Base-by-base conservation (phyloP, 2,113 vertebrate genomes). In the Pandion haliaetus region DNA sequence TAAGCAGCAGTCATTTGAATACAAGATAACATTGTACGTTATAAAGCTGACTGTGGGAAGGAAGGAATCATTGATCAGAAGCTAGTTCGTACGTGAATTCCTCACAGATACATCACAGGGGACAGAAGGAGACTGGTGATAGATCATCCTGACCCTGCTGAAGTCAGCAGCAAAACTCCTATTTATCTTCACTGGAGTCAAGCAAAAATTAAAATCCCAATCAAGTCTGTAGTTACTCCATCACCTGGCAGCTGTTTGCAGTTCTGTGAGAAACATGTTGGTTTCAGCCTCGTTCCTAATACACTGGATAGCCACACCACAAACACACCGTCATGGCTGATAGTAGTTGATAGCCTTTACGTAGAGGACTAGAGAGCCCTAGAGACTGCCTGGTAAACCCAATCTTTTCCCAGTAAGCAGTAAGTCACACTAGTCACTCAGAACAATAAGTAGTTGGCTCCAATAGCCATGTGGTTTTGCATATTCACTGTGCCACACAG, bases 201-300 rank as follows among this genome's bases (percentile, higher is more conserved):
- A 91, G 72, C 23, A 93, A 96, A 91, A 93, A 89, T 96, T 89
- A 95, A 95, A 95, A 95, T 77, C 94, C 86, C 66, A 72, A 80
- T 93, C 89, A 90, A 67, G 78, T 91, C 66, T 86, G 50, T 10
- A 66, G 62, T 73, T 55, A 63, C 74, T 82, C 62, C 62, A 62
- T 58, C 78, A 72, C 50, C 36, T 2, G 26, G 70, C 84, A 94
- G 91, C 49, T 82, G 84, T 62, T 84, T 79, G 73, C 83, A 86
- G 16, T 63, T 78, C 63, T 57, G 38, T n/a, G 20, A 58, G 61
- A 97, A 97, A 78, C 89, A 40, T 9, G n/a, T 52, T 2, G 1
- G 47, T 84, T 90, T 95, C 88, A 92, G 63, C 31, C 52, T 80
- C 8, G 1, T 45, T 86, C 55, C 80, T 65, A 49, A 45, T 3